These are phyloP conservation scores for Pomacea canaliculata DNA, from an alignment of 2,888 invertebrate genomes.

Conservation along the genomic window DNA sequence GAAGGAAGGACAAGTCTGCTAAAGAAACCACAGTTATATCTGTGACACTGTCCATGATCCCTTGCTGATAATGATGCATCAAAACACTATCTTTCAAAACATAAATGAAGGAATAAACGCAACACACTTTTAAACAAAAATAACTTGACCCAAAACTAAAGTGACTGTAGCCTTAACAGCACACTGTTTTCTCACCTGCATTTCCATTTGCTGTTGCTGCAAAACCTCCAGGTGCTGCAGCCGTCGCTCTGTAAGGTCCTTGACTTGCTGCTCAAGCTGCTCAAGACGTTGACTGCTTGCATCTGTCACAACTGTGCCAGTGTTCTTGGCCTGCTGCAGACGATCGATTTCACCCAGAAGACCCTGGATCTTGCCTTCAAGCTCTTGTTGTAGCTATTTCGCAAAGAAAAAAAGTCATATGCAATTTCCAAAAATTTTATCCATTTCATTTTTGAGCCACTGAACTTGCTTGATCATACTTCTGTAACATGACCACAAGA, in stretches of 20 bases:
- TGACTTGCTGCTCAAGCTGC: constrained; percentile 55
- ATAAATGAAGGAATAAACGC: too few relatives aligned
- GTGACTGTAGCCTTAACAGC: too few relatives aligned
- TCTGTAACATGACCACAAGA: too few relatives aligned
- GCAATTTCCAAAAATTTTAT: not conserved
- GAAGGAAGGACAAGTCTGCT: too few relatives aligned
- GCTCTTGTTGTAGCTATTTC: constrained; percentile 58
- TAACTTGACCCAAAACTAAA: too few relatives aligned
- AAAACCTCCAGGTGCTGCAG: constrained; percentile 60
- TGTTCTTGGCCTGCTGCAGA: constrained; percentile 25
- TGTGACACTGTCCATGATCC: too few relatives aligned
- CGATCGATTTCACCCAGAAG: constrained; percentile 49
- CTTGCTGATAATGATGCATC: too few relatives aligned
- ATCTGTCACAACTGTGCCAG: constrained; percentile 15
- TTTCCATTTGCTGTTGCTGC: constrained; percentile 59
- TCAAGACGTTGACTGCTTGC: constrained; percentile 30
- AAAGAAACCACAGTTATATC: too few relatives aligned
- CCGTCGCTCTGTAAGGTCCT: constrained; percentile 56
- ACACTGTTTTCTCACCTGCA: constrained; percentile 49
- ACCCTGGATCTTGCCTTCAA: constrained; percentile 57
- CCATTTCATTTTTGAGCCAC: not conserved
- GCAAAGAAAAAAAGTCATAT: too few relatives aligned
- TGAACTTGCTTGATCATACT: too few relatives aligned
- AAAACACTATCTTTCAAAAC: too few relatives aligned
- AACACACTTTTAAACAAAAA: too few relatives aligned